Conservation (phyloP, 2,888 invertebrate species). For the Muschampia plurimacula region DNA sequence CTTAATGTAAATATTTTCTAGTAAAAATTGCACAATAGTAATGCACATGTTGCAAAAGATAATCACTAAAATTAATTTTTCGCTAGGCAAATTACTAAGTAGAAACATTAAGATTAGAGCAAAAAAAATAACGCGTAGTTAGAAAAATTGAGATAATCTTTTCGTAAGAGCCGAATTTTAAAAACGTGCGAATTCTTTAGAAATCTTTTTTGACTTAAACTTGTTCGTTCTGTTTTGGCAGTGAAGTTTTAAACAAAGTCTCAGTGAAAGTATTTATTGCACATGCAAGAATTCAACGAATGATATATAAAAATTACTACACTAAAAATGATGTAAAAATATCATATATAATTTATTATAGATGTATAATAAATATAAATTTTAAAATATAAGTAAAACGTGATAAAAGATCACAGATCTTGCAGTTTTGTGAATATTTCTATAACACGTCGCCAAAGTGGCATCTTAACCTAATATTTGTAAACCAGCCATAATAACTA, state of each 20-base stretch:
- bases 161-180: background rate
- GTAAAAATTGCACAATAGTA: constrained; percentile 59
- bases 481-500: constrained; percentile 43
- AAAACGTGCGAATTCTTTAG: background rate
- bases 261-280: constrained; percentile 36
- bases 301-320: constrained; percentile 17
- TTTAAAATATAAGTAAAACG: constrained; percentile 29
- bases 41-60: constrained; percentile 51
- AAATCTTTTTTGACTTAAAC: constrained; percentile 1
- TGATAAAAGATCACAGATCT: constrained; percentile 55
- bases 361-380: constrained; percentile 15
- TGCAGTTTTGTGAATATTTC: constrained; percentile 37
- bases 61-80: constrained; percentile 10
- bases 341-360: background rate
- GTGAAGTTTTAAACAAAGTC: constrained; percentile 27
- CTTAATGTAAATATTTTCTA: constrained; percentile 42
- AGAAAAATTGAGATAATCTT: background rate
- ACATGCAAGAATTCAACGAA: constrained; percentile 36
- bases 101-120: constrained; percentile 16
- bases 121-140: background rate
- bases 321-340: constrained; percentile 3
- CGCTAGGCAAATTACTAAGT: constrained; percentile 34
- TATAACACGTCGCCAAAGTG: constrained; percentile 21
- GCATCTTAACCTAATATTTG: constrained; percentile 44
- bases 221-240: constrained; percentile 32